These are phyloP conservation scores for Girardinus metallicus DNA, from an alignment of 2,797 vertebrate species.

Conservation along the genomic window DNA sequence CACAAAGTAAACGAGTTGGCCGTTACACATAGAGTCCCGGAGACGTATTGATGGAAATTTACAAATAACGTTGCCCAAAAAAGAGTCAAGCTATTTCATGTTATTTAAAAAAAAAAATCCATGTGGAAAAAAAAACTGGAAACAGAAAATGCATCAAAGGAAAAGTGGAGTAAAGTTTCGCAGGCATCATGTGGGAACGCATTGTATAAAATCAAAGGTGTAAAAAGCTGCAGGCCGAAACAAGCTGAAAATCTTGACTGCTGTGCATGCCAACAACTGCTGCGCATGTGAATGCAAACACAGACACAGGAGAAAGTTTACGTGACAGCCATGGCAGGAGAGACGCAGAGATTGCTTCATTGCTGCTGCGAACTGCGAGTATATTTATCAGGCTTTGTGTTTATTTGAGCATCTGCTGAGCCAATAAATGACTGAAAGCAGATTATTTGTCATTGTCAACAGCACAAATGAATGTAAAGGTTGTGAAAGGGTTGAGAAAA, in stretches of 20 bases:
- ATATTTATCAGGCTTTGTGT: conserved; percentile 6
- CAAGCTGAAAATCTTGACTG: background rate
- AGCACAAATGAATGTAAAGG: background rate
- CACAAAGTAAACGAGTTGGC: background rate
- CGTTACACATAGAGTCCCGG: background rate
- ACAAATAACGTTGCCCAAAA: background rate
- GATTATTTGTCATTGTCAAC: background rate
- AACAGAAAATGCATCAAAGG: background rate
- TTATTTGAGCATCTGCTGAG: conserved; percentile 6
- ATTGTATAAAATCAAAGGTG: conserved; percentile 1
- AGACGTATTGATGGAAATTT: background rate
- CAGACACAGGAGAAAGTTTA: conserved; percentile 1
- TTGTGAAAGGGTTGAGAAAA: conserved; percentile 3
- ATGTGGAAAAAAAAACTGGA: background rate
- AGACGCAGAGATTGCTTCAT: background rate
- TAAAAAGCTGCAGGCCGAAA: background rate
- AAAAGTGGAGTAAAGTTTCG: background rate
- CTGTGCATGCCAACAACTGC: background rate
- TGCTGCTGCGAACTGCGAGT: background rate
- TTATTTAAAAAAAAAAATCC: background rate
- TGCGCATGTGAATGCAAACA: background rate
- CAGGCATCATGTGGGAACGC: background rate
- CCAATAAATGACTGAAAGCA: conserved; percentile 6
- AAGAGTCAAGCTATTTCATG: background rate
- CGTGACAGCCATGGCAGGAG: background rate